phyloP scores from a whole-genome alignment of 2,113 vertebrate species.

The Plecturocebus donacophilus region DNA sequence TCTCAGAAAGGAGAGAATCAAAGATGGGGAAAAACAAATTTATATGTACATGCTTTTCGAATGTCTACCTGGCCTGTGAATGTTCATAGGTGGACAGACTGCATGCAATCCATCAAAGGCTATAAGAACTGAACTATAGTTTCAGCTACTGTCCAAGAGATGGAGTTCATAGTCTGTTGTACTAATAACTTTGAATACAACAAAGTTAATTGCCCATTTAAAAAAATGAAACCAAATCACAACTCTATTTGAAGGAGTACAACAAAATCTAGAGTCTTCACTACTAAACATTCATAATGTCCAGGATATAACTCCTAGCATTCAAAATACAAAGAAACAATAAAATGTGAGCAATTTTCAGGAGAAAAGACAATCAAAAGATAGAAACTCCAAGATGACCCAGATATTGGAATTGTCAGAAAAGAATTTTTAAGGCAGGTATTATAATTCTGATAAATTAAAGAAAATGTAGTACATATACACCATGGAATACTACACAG shows the following conservation, averaged over 20 bases:
- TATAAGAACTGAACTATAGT: neutral
- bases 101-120: neutral
- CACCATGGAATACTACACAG: no score
- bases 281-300: neutral
- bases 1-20: neutral
- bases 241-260: neutral
- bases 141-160: neutral
- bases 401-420: conserved; percentile 16
- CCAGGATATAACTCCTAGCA: neutral
- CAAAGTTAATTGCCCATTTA: neutral
- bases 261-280: conserved; percentile 15
- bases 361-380: neutral
- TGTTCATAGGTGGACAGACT: neutral
- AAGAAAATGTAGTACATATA: no score
- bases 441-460: neutral
- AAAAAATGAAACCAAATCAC: conserved; percentile 18
- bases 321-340: neutral
- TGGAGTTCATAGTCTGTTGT: neutral
- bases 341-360: neutral
- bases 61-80: neutral
- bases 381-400: neutral
- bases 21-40: neutral
- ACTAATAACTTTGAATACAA: neutral
- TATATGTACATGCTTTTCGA: neutral
- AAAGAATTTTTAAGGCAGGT: neutral